Evolutionary conservation across 2,797 vertebrate species (phyloP).

Genomic region (Scleropages formosus): DNA sequence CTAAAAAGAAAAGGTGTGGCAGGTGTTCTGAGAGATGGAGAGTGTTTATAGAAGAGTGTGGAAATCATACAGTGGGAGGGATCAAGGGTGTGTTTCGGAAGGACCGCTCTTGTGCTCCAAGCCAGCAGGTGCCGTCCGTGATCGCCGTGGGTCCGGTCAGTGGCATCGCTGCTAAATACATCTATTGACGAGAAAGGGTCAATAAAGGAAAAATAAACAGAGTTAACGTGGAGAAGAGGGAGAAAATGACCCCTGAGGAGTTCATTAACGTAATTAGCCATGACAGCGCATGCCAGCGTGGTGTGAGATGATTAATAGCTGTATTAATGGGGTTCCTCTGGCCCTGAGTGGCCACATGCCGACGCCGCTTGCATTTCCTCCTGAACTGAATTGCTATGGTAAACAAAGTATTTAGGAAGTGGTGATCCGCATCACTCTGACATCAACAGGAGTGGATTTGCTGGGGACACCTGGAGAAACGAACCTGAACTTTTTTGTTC

Average conservation of each 20-base stretch:
- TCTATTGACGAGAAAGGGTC: not conserved
- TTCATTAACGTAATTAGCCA: constrained; percentile 15
- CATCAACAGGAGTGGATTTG: constrained; percentile 18
- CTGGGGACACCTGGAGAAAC: not conserved
- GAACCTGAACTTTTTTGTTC: too few relatives aligned
- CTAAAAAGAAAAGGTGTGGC: not conserved
- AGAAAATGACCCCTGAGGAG: not conserved
- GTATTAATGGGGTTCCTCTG: constrained; percentile 20
- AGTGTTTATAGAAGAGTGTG: too few relatives aligned
- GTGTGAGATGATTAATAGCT: constrained; percentile 13
- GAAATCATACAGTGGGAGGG: not conserved
- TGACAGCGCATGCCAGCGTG: not conserved
- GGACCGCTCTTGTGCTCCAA: not conserved
- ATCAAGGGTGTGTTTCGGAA: not conserved
- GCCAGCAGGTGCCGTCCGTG: not conserved
- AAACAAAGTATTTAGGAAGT: constrained; percentile 10
- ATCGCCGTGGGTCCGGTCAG: not conserved
- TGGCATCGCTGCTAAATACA: not conserved
- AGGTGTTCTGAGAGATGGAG: not conserved
- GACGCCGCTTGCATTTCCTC: constrained; percentile 18
- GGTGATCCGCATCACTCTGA: not conserved
- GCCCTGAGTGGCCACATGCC: not conserved
- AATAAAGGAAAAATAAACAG: not conserved
- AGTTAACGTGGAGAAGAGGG: not conserved
- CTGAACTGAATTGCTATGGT: constrained; percentile 15